Conservation (phyloP, 2,888 invertebrate species). For the Cheilosia urbana region DNA sequence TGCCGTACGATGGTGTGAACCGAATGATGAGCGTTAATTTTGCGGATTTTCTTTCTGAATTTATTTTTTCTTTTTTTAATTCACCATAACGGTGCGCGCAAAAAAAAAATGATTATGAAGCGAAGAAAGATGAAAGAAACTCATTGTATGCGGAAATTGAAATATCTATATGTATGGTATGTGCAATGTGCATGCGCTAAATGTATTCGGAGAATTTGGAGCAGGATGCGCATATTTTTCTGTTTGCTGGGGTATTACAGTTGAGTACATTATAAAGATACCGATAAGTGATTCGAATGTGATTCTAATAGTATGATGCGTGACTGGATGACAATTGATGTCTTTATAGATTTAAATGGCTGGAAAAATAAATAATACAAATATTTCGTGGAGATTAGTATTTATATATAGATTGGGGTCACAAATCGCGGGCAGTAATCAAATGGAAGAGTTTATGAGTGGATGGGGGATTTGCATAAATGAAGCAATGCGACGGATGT, state of each 20-base stretch:
- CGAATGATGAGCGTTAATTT: slow-evolving; percentile 25
- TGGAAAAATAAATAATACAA: slow-evolving; percentile 21
- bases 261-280: background rate
- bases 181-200: background rate
- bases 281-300: slow-evolving; percentile 12
- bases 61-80: slow-evolving; percentile 18
- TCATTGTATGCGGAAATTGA: slow-evolving; percentile 66
- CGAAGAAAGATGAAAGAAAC: slow-evolving; percentile 51
- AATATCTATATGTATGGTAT: background rate
- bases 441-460: background rate
- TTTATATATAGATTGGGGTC: background rate
- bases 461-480: too few species aligned
- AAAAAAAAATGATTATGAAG: background rate
- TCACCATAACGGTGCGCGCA: slow-evolving; percentile 27
- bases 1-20: background rate
- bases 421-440: background rate
- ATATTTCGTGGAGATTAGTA: slow-evolving; percentile 2
- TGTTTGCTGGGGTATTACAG: slow-evolving; percentile 12
- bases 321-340: slow-evolving; percentile 37
- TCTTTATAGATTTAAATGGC: slow-evolving; percentile 52
- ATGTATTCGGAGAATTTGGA: slow-evolving; percentile 54
- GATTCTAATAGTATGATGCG: slow-evolving; percentile 18
- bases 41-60: slow-evolving; percentile 34
- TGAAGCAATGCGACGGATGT: background rate
- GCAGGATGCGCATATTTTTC: slow-evolving; percentile 37